phyloP scores from a whole-genome alignment of 1,140 invertebrate species.

The Vanessa tameamea region DNA sequence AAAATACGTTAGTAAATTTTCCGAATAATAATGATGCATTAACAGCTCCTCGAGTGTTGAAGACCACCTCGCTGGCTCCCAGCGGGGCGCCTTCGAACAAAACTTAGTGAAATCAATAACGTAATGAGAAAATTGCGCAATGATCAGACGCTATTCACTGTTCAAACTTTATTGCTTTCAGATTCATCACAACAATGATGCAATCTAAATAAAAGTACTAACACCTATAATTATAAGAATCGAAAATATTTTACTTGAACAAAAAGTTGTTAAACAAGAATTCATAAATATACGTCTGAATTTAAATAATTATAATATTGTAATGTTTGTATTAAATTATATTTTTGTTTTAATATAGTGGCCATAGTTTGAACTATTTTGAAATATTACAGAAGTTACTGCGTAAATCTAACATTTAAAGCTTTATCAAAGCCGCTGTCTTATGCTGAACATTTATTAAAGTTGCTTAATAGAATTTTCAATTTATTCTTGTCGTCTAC shows the following conservation, averaged over 20 bases:
- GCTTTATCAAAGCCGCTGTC: slow-evolving; percentile 26
- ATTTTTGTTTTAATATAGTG: not conserved
- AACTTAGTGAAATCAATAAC: slow-evolving; percentile 74
- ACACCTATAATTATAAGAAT: not conserved
- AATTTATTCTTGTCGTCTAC: slow-evolving; percentile 32
- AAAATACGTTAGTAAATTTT: slow-evolving; percentile 45
- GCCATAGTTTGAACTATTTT: not conserved
- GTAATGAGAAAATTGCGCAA: slow-evolving; percentile 76
- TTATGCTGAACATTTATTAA: slow-evolving; percentile 22
- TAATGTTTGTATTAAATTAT: no score
- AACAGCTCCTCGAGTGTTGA: slow-evolving; percentile 48
- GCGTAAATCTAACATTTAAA: slow-evolving; percentile 24
- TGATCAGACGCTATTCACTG: slow-evolving; percentile 49
- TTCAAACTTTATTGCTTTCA: slow-evolving; percentile 44
- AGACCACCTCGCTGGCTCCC: slow-evolving; percentile 52
- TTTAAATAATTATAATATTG: no score
- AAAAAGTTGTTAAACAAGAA: not conserved
- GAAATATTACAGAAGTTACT: not conserved
- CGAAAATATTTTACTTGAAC: not conserved
- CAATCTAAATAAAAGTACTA: slow-evolving; percentile 35
- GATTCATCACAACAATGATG: slow-evolving; percentile 49
- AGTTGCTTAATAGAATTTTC: slow-evolving; percentile 31
- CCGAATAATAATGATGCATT: slow-evolving; percentile 44
- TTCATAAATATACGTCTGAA: not conserved
- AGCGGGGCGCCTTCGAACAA: slow-evolving; percentile 63